These are phyloP conservation scores for Oryzias woworae DNA, from an alignment of 2,113 vertebrate genomes.

Conservation along the genomic window DNA sequence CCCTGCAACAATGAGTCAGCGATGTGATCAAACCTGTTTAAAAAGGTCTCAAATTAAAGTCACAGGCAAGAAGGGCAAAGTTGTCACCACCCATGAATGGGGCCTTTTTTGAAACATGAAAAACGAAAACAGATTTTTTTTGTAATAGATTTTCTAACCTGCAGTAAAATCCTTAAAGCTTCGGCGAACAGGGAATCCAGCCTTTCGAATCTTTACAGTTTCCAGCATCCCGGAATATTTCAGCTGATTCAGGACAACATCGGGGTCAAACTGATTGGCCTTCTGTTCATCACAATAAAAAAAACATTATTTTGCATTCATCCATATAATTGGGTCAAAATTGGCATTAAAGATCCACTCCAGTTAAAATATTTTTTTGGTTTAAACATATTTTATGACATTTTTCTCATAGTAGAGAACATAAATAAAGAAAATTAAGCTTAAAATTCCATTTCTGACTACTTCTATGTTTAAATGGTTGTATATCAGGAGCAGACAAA, in stretches of 20 bases:
- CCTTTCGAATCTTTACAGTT: constrained; percentile 89
- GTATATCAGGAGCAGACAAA: no score
- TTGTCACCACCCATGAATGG: background rate
- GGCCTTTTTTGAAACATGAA: background rate
- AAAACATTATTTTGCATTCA: background rate
- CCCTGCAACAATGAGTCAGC: background rate
- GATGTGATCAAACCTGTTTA: background rate
- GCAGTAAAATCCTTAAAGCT: constrained; percentile 82
- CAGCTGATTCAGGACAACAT: constrained; percentile 88
- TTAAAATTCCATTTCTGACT: no score
- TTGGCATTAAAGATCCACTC: no score
- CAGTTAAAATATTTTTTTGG: no score
- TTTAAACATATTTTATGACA: no score
- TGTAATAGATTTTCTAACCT: constrained; percentile 69
- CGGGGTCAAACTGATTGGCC: constrained; percentile 81
- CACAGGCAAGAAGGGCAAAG: background rate
- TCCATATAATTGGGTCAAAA: no score
- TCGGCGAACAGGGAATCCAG: constrained; percentile 87
- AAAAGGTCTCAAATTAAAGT: background rate
- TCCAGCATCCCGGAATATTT: constrained; percentile 92
- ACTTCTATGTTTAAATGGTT: no score
- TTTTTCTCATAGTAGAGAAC: no score
- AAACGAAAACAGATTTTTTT: background rate
- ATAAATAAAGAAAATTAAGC: no score
- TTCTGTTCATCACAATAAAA: constrained; percentile 68